Evolutionary conservation across 2,888 invertebrate species (phyloP).

Genomic region (Drosophila suboccidentalis): DNA sequence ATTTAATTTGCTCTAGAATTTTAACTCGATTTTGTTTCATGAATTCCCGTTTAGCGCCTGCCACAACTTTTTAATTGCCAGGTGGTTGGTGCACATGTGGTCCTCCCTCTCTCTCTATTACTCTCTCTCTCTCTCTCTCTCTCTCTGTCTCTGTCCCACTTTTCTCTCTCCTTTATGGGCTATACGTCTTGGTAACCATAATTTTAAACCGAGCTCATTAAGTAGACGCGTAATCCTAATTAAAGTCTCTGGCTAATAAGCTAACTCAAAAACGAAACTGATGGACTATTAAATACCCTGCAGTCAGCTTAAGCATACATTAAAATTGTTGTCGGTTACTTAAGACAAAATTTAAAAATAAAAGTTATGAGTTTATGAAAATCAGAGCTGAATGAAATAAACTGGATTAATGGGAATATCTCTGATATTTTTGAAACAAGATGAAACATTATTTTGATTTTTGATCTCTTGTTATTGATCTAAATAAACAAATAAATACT

Average conservation of each 20-base stretch:
- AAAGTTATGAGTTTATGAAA: no score
- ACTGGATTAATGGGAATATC: no score
- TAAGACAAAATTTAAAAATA: no score
- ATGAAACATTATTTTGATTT: no score
- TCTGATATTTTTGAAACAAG: no score
- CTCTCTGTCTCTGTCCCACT: neutral
- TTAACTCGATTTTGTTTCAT: slow-evolving; percentile 62
- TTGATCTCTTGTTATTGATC: no score
- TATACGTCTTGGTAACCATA: slow-evolving; percentile 18
- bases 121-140: neutral
- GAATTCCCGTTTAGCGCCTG: slow-evolving; percentile 54
- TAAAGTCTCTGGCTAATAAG: slow-evolving; percentile 19
- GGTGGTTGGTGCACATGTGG: slow-evolving; percentile 36
- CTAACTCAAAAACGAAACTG: neutral
- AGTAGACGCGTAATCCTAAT: slow-evolving; percentile 28
- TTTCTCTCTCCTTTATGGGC: neutral
- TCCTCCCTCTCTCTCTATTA: neutral
- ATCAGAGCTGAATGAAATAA: no score
- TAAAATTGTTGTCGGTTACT: neutral
- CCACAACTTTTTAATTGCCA: slow-evolving; percentile 73
- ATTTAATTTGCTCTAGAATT: slow-evolving; percentile 66
- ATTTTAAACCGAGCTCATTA: slow-evolving; percentile 29
- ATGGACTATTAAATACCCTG: neutral
- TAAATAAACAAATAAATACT: no score
- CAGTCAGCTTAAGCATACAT: neutral